Evolutionary conservation across 2,113 vertebrate species (phyloP), one percentile per base, ranked within the genome.

Genomic region (Leucopternis melanops): DNA sequence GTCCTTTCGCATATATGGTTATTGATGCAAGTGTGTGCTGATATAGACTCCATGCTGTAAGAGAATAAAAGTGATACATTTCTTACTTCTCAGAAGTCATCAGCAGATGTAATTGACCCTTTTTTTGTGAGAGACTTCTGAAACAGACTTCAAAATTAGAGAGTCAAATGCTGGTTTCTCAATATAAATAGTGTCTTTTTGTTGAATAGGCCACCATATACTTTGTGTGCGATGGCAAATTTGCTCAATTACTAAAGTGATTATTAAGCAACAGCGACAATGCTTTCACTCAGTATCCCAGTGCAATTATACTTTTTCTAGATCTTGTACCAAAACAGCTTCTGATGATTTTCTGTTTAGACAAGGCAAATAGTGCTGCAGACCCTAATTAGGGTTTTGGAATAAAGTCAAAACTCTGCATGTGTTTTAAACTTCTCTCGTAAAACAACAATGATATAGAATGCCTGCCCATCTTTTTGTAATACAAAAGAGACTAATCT

Each of bases 271-370:
- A n/a, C 66, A 88, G 38, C 42, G 38, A 50, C 42, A 92, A 31
- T 78, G 69, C 40, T 84, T 95, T 92, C 42, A 59, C 17, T 90
- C 88, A 47, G n/a, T 92, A 52, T 81, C 65, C 52, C 32, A 61
- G 40, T 88, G 36, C 78, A 92, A 80, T 94, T 94, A 29, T 52
- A 77, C 79, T 93, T 95, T 95, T 86, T 70, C 40, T 95, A 69
- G 45, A 57, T 92, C 50, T 96, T 72, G 62, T 94, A 94, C 86
- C 72, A 67, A 40, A 91, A 92, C 92, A 73, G 73, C 79, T 90
- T 50, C 69, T 91, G 84, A 90, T 88, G 59, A 73, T 96, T 96
- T 97, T 97, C 55, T 96, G 47, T 96, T 96, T 97, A 91, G 85
- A 90, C 67, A 91, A 86, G 78, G 86, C 62, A 95, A 95, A 87